Evolutionary conservation across 2,113 vertebrate genomes (phyloP), one percentile per base, ranked within the genome.

Genomic region (Cyprinodon tularosa): DNA sequence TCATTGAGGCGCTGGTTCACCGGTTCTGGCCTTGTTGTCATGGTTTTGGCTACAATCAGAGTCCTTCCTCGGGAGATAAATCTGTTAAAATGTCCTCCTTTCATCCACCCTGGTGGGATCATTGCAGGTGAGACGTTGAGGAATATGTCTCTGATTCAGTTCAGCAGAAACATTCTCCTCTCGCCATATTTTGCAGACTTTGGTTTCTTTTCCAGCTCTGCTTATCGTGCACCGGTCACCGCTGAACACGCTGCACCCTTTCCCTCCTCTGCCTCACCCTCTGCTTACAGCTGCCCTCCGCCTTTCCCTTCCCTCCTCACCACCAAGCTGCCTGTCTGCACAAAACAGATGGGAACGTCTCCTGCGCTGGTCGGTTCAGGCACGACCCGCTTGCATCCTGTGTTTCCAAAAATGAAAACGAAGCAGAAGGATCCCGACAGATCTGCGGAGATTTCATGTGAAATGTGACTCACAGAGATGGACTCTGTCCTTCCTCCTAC

Each of bases 341-440:
- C 95, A 96, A 96, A 97, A 96, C 95, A 83, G 96, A 96, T 97
- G 96, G 96, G 95, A 96, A 95, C 92, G 81, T 86, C 82, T 85
- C 91, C 93, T 77, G 83, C 86, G 84, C 5, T 62, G 42, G 74
- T 84, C 36, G 45, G 39, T 89, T 60, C 48, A 3, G 70, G 48
- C 69, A 0, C 20, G 29, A 15, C 62, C 66, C 75, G 86, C 87
- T 89, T 86, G 74, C 84, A 50, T 65, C 81, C 64, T 69, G 1
- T 48, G 50, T 77, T 74, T 67, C 84, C 79, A 29, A 69, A 29
- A 69, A 77, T 74, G 22, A 74, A 50, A 66, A 42, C 8, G 57
- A 38, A 38, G 12, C 60, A 22, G 10, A 17, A 47, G 44, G 47
- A 11, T 1, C 62, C 66, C 44, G 37, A 65, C 71, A 74, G 62